Percentiles rank a stretch among this genome's conserved stretches.
Conservation (phyloP, 2,113 vertebrate genomes). For the Periophthalmodon schlosseri region DNA sequence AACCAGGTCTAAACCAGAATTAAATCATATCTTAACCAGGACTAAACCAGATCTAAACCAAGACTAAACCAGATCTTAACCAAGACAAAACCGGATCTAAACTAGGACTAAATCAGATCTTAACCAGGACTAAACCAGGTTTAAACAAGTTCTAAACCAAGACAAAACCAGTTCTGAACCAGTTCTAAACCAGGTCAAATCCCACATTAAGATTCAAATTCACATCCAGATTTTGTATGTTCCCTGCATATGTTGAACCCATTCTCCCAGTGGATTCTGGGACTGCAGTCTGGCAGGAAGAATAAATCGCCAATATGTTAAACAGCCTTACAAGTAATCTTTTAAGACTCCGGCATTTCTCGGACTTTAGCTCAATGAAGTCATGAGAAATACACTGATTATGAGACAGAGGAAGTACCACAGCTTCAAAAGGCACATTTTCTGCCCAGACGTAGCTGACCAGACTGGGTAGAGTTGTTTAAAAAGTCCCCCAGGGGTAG, state of each 20-base stretch:
- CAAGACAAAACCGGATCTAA: too few species aligned
- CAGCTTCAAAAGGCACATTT: background rate
- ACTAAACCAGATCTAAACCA: too few species aligned
- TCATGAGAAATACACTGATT: background rate
- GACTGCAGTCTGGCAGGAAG: background rate
- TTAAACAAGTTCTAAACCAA: background rate
- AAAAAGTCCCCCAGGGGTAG: background rate
- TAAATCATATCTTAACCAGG: too few species aligned
- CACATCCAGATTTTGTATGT: too few species aligned
- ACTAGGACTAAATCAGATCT: background rate
- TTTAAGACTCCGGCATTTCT: background rate
- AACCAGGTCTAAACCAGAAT: background rate
- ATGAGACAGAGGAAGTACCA: conserved; percentile 9
- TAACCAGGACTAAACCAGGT: background rate
- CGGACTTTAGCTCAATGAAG: background rate
- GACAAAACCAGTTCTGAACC: background rate
- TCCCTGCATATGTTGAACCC: background rate
- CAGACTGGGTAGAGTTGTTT: background rate
- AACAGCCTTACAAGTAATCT: background rate
- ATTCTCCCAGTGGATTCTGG: background rate
- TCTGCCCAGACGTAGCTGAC: background rate
- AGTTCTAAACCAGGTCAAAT: too few species aligned
- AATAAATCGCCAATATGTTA: background rate
- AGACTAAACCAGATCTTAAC: too few species aligned
- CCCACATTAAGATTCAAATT: too few species aligned